Base-by-base conservation (phyloP, 2,797 vertebrate species). In the Pseudocheirus occidentalis region DNA sequence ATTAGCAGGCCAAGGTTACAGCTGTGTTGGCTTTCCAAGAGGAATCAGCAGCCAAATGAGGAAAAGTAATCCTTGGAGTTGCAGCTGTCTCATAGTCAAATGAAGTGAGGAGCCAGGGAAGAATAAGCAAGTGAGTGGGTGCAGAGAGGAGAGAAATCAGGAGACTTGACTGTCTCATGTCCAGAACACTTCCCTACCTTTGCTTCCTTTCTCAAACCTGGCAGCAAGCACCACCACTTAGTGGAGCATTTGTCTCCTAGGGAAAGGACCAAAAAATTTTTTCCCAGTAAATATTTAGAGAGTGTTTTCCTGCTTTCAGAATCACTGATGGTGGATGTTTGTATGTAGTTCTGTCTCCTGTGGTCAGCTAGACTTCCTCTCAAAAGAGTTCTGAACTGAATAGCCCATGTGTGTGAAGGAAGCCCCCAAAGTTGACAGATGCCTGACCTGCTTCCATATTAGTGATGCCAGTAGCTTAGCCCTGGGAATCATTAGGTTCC, bases 21-120 rank as follows among this genome's bases (percentile, higher is more conserved):
- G 97, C 97, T 98, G 97, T 96, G 95, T n/a, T 66, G 91, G 66
- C 95, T 93, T 97, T 96, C 94, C 96, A 97, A 95, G 96, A 97
- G 97, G 53, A 62, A 94, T 97, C 94, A 95, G 94, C 93, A 95
- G 96, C 96, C 97, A 98, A 97, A 96, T 92, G 92, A 91, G 96
- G 95, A 95, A 31, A 94, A 96, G 95, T 92, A 73, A 93, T 92
- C 53, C 94, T 31, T 50, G 62, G 97, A 94, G 97, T 93, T 93
- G 95, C 97, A 97, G 98, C 97, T 98, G 97, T 94, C 93, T 95
- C 59, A 3, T 9, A 91, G 91, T 27, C 95, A 91, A 94, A 96
- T 91, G 96, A 95, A 96, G 96, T 96, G 95, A 97, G 93, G 93
- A 90, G 40, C 89, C 93, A n/a, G 96, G 90, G 55, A 97, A 94